These are phyloP conservation scores for Muricea muricata DNA, from an alignment of 92 coral and sea anemone genomes.

Conservation along the genomic window DNA sequence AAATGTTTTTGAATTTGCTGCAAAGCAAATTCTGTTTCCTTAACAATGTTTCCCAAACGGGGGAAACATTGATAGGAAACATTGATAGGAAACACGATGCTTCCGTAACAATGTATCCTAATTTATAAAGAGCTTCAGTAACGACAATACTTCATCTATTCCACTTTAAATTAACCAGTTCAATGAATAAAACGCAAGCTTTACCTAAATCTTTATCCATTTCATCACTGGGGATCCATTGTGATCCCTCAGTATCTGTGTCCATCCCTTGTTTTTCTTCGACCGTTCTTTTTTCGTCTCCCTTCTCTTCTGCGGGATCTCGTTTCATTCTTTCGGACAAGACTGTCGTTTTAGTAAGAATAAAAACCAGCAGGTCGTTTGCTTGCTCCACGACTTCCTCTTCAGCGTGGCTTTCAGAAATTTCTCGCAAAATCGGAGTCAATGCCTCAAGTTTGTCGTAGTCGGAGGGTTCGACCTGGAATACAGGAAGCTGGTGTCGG, in stretches of 20 bases:
- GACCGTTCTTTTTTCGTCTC: background rate
- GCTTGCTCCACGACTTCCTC: constrained; percentile 80
- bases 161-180: too few relatives aligned
- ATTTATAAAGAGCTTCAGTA: too few relatives aligned
- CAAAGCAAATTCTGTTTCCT: too few relatives aligned
- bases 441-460: constrained; percentile 62
- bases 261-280: background rate
- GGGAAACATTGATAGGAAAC: too few relatives aligned
- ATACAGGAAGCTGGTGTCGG: too few relatives aligned
- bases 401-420: constrained; percentile 65
- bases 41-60: too few relatives aligned
- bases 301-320: background rate
- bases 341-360: constrained; percentile 90
- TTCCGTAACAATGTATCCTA: too few relatives aligned
- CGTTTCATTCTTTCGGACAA: constrained; percentile 79
- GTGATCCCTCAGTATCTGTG: background rate
- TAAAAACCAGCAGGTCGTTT: constrained; percentile 81
- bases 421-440: constrained; percentile 72
- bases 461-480: constrained; percentile 71
- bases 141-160: too few relatives aligned
- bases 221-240: background rate
- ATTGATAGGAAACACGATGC: too few relatives aligned
- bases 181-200: background rate
- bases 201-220: background rate
- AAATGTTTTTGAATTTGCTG: too few relatives aligned